phyloP scores from a whole-genome alignment of 2,113 vertebrate species.

The Cottus gobio region DNA sequence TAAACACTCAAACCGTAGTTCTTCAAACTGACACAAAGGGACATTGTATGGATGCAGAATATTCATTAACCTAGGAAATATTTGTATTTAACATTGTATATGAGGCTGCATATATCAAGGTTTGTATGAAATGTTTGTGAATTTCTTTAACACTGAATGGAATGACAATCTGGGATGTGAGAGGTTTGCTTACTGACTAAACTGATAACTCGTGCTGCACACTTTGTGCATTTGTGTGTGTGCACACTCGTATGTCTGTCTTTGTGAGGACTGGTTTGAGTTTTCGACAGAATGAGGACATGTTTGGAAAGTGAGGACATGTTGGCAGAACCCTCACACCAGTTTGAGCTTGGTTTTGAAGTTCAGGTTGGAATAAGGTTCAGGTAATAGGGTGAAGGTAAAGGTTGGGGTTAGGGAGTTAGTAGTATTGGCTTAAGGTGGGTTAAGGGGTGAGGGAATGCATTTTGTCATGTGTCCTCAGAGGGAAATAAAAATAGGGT shows the following conservation, averaged over 20 bases:
- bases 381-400: neutral
- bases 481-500: too few relatives aligned
- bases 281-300: neutral
- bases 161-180: neutral
- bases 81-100: neutral
- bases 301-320: neutral
- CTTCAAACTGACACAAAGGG: neutral
- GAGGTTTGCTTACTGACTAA: neutral
- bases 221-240: neutral
- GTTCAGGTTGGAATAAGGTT: neutral
- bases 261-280: neutral
- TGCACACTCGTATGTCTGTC: neutral
- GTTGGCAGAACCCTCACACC: neutral
- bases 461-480: too few relatives aligned
- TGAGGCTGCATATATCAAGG: neutral
- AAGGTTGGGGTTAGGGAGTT: neutral
- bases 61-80: neutral
- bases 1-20: neutral
- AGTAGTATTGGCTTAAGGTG: neutral
- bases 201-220: neutral
- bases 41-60: neutral
- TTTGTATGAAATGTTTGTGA: neutral
- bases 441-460: neutral
- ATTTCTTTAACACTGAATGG: neutral
- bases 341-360: neutral